A percentile compares a stretch with the other conserved stretches of the same genome.
Evolutionary conservation across 1,140 invertebrate species (phyloP).

Genomic region (Conus betulinus): DNA sequence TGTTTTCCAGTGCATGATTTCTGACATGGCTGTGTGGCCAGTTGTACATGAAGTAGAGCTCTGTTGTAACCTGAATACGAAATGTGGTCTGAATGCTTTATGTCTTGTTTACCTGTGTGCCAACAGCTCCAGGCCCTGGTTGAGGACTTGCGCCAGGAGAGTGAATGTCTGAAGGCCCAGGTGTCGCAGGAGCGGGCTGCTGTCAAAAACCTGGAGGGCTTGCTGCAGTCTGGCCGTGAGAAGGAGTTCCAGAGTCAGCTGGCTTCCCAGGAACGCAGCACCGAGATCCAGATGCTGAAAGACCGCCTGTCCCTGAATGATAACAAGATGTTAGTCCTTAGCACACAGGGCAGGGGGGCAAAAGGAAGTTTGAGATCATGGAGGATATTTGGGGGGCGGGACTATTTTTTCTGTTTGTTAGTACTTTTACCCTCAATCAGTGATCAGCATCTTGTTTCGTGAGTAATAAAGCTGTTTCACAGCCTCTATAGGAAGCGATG

Average conservation of each 20-base stretch:
- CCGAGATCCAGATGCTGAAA: conserved; percentile 75
- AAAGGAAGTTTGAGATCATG: too few species aligned
- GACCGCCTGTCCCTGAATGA: conserved; percentile 73
- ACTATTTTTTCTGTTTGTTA: too few species aligned
- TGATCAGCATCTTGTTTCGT: too few species aligned
- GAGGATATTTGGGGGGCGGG: too few species aligned
- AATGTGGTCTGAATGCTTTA: not conserved
- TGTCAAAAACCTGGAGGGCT: conserved; percentile 70
- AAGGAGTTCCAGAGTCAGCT: conserved; percentile 74
- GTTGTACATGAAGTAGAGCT: too few species aligned
- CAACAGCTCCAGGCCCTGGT: conserved; percentile 64
- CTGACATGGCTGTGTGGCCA: too few species aligned
- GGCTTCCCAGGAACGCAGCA: conserved; percentile 69
- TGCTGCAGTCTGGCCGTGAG: conserved; percentile 72
- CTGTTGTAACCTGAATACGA: not conserved
- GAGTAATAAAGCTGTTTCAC: too few species aligned
- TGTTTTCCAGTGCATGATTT: too few species aligned
- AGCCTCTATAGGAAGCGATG: too few species aligned
- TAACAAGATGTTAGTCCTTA: conserved; percentile 72
- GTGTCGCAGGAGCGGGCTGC: conserved; percentile 64
- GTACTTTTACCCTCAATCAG: too few species aligned
- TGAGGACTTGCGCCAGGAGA: conserved; percentile 71
- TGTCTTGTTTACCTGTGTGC: not conserved
- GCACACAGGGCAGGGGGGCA: too few species aligned
- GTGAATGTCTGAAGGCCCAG: conserved; percentile 67